Conservation (phyloP, 2,797 vertebrate genomes). For the Bradypodion ventrale region DNA sequence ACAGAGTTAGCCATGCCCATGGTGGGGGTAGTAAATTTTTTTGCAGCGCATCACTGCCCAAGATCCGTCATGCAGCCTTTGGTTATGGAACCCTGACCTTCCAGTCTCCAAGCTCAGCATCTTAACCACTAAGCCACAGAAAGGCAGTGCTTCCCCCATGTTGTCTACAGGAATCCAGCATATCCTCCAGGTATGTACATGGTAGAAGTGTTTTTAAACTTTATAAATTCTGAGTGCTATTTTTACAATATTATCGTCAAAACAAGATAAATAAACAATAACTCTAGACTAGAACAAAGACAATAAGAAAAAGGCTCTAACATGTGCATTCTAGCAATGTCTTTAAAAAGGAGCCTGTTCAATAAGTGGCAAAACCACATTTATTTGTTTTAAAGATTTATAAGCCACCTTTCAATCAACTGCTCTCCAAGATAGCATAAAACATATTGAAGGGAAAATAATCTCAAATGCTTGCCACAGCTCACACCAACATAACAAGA, state of each 20-base stretch:
- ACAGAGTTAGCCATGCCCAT: too few species aligned
- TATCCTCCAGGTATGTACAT: neutral
- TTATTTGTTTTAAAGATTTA: slow-evolving; percentile 23
- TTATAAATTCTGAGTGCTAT: neutral
- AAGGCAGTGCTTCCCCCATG: neutral
- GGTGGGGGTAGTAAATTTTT: too few species aligned
- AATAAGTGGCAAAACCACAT: neutral
- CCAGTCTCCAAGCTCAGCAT: too few species aligned
- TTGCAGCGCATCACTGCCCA: too few species aligned
- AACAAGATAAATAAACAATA: neutral
- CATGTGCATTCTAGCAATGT: neutral
- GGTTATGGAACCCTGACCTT: too few species aligned
- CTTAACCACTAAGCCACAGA: too few species aligned
- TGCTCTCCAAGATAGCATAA: neutral
- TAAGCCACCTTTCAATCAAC: neutral
- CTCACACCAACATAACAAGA: neutral
- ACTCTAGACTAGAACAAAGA: neutral
- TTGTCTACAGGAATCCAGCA: neutral
- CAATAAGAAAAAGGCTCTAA: neutral
- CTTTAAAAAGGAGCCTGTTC: slow-evolving; percentile 1
- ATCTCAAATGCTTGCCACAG: neutral
- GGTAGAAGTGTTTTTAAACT: neutral
- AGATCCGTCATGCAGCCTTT: too few species aligned
- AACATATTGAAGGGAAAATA: neutral
- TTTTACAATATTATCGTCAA: slow-evolving; percentile 3